phyloP scores from a whole-genome alignment of 2,113 vertebrate genomes.

The Panthera tigris region DNA sequence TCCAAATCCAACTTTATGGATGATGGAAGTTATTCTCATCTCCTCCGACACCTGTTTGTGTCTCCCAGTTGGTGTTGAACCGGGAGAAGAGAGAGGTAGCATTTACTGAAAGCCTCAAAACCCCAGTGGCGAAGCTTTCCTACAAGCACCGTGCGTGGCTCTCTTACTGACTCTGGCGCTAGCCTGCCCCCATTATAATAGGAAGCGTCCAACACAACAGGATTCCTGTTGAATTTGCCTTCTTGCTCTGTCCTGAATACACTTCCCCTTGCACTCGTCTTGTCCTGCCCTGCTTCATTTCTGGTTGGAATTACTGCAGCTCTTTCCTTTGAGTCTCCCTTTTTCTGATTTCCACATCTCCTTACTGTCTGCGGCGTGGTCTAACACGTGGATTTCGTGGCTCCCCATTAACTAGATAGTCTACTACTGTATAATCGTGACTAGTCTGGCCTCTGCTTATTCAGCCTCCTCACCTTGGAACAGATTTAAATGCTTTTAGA shows the following conservation, averaged over 20 bases:
- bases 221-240: background rate
- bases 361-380: rapidly evolving
- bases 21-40: background rate
- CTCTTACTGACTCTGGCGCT: background rate
- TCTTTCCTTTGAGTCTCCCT: background rate
- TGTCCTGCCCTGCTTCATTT: background rate
- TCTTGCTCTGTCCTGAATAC: background rate
- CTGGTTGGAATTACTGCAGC: background rate
- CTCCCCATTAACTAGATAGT: background rate
- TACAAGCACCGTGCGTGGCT: rapidly evolving
- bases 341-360: no score
- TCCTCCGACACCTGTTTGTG: background rate
- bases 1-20: no score
- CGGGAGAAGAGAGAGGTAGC: background rate
- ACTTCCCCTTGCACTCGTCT: rapidly evolving
- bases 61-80: background rate
- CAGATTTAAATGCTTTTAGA: background rate
- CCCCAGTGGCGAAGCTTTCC: background rate
- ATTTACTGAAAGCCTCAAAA: background rate
- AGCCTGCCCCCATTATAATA: background rate
- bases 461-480: background rate
- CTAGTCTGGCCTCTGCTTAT: background rate
- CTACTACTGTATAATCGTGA: rapidly evolving
- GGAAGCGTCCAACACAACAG: rapidly evolving
- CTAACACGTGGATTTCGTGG: background rate